Base-by-base conservation (phyloP, 2,888 invertebrate species). In the Helleia helle region DNA sequence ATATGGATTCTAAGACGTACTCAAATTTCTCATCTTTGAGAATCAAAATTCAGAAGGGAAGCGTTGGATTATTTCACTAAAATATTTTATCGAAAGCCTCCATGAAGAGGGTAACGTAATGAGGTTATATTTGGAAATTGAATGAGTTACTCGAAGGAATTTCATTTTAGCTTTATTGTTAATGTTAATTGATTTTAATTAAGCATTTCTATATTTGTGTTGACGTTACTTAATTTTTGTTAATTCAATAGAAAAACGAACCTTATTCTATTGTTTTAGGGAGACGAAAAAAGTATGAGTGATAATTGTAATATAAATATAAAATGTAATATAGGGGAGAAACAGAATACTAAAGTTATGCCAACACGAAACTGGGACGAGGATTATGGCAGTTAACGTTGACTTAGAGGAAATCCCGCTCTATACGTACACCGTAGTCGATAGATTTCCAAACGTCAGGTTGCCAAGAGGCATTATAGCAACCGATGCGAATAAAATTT, bases 41-140 rank as follows among this genome's bases (percentile, higher is more conserved):
- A 31, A 25, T 39, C 31, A 29, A 40, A 60, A 64, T 64, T 59
- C 59, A 50, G 56, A 61, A 62, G 46, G 44, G 43, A 51, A 54
- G 62, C 65, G 57, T 70, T 65, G 66, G 64, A 69, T 70, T 68
- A 68, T 62, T 59, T 56, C 60, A 59, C 52, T 44, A 54, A 59
- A 65, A 65, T 58, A 58, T 65, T 69, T 68, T 63, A 65, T 55
- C 52, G 51, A 65, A 68, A 70, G 62, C 65, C 60, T 50, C 55
- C 56, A 56, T 70, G 69, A 74, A 66, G 65, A 74, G 74, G 74
- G 74, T 69, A 65, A 55, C 53, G 57, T 68, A 73, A 75, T 65
- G 61, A 73, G 59, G 64, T 73, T 70, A 71, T 58, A 62, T 69
- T 70, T 63, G 55, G 60, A 56, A 66, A 51, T 42, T 48, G 54